Percentiles rank a stretch among this genome's conserved stretches.
Conservation (phyloP, 1,140 invertebrate species). For the Hormaphis cornu region DNA sequence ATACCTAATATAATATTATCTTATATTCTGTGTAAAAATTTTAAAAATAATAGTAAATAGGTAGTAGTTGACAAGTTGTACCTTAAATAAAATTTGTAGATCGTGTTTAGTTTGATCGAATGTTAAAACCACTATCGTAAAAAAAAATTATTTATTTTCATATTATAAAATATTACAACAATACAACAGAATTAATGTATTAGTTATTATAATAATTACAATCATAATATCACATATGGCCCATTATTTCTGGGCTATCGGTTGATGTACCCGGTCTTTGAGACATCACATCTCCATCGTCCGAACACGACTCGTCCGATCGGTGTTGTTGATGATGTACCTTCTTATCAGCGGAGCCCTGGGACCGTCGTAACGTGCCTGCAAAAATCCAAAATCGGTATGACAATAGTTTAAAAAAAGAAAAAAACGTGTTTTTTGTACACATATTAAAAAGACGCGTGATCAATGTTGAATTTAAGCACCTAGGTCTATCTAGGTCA, state of each 20-base stretch:
- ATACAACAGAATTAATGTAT: background rate
- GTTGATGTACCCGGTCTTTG: background rate
- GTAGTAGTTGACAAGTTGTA: too few relatives aligned
- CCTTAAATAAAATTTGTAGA: too few relatives aligned
- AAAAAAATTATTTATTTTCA: background rate
- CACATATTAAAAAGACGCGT: too few relatives aligned
- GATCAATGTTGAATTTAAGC: too few relatives aligned
- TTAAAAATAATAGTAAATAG: too few relatives aligned
- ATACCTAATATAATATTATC: too few relatives aligned
- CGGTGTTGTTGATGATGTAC: background rate
- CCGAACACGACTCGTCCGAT: background rate
- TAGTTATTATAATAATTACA: background rate
- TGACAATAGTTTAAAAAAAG: too few relatives aligned
- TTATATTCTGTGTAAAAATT: too few relatives aligned
- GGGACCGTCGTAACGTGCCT: background rate
- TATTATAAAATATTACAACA: background rate
- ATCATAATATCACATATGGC: background rate
- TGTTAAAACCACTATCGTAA: too few relatives aligned
- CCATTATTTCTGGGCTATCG: background rate
- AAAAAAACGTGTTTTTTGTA: too few relatives aligned
- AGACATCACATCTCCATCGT: background rate
- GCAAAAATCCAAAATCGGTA: background rate
- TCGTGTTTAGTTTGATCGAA: too few relatives aligned
- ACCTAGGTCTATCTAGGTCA: too few relatives aligned
- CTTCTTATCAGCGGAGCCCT: background rate